phyloP scores from a whole-genome alignment of 2,797 vertebrate genomes.

The Sebastolobus altivelis region DNA sequence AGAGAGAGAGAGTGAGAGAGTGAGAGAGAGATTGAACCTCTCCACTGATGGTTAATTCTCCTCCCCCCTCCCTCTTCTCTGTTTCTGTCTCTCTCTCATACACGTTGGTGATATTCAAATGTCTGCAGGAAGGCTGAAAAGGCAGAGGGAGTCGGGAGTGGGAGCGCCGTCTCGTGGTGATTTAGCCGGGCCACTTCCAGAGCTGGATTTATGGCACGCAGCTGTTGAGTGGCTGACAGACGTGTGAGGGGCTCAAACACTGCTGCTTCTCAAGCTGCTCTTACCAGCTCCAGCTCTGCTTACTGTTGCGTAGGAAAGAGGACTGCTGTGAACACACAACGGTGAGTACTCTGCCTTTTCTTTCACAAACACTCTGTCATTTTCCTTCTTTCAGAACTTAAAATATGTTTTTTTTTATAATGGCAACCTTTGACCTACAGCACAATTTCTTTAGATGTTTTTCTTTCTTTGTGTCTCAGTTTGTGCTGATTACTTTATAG shows the following conservation, averaged over 20 bases:
- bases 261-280: constrained; percentile 67
- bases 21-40: constrained; percentile 19
- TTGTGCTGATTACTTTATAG: constrained; percentile 20
- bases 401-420: constrained; percentile 4
- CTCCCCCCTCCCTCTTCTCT: neutral
- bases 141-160: constrained; percentile 51
- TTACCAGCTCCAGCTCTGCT: constrained; percentile 64
- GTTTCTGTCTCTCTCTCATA: neutral
- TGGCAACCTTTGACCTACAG: constrained; percentile 57
- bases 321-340: constrained; percentile 63
- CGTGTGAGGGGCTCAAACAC: constrained; percentile 73
- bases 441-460: neutral
- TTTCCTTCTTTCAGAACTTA: neutral
- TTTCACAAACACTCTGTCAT: neutral
- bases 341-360: constrained; percentile 74
- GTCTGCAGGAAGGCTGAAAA: constrained; percentile 42
- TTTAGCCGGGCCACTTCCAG: constrained; percentile 64
- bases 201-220: constrained; percentile 86
- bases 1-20: too few relatives aligned
- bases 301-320: constrained; percentile 51
- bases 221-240: constrained; percentile 88
- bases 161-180: constrained; percentile 76
- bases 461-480: neutral
- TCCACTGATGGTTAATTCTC: constrained; percentile 28
- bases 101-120: constrained; percentile 39